Base-by-base conservation (phyloP, 2,888 invertebrate genomes). In the Masnerella sp. region DNA sequence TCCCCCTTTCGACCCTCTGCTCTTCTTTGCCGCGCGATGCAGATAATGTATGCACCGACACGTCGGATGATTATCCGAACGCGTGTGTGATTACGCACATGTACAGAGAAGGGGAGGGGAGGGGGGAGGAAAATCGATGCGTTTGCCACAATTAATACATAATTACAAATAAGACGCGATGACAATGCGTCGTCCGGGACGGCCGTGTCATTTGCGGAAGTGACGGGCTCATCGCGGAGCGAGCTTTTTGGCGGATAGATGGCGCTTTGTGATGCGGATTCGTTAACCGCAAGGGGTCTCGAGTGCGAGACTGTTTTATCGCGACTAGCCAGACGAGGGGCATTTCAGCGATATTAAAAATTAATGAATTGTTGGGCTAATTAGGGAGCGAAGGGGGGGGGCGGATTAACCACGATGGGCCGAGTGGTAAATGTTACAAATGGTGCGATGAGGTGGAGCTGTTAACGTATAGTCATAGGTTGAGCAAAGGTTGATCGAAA, bases 31-130 rank as follows among this genome's bases (percentile, higher is more conserved):
- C 77, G 49, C 78, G 74, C 78, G 76, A 80, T 79, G 79, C 61
- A 82, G 84, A 85, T 85, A 87, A 87, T 86, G 83, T 86, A 87
- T 87, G 86, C 87, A 83, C 67, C 82, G 85, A 81, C 87, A 87
- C 86, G 87, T 83, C 82, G 81, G 47, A 70, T 58, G 68, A 74
- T 74, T 64, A 74, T 65, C 62, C 45, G 69, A 69, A 62, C 61
- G 52, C 61, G 49, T 51, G 58, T 73, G 68, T 51, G 61, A 69
- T 54, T 58, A 49, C 51, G 54, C n/a, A 14, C 3, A 43, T 18
- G 5, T 12, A 36, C 15, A 14, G 11, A 14, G n/a, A 28, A 14
- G 17, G 7, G 14, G 25, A 8, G 12, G 9, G 7, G 40, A 32
- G 22, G 56, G 14, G 15, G 25, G 14, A n/a, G 3, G 9, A 5